Percentiles rank a stretch among this genome's conserved stretches.
These are phyloP conservation scores for Benitochromis conjunctus DNA, from an alignment of 2,113 vertebrate genomes.

Conservation along the genomic window DNA sequence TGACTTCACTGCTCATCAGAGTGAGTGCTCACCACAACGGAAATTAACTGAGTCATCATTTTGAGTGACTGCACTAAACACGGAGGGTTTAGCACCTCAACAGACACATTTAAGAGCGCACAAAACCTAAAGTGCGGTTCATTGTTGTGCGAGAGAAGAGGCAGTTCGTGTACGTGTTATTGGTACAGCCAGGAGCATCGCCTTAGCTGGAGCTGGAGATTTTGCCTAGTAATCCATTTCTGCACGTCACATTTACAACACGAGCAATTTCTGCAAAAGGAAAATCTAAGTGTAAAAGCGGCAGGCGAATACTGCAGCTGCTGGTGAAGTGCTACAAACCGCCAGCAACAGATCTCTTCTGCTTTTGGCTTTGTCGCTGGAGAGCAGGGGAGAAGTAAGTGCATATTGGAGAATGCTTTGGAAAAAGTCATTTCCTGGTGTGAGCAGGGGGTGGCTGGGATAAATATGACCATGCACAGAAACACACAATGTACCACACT, in stretches of 20 bases:
- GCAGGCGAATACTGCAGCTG: not conserved
- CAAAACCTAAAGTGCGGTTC: not conserved
- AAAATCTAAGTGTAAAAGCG: not conserved
- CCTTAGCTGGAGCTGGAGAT: not conserved
- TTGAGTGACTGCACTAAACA: conserved; percentile 17
- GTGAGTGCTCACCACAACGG: conserved; percentile 60
- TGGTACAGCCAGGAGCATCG: not conserved
- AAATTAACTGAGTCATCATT: conserved; percentile 70
- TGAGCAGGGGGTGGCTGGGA: conserved; percentile 14
- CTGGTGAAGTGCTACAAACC: not conserved
- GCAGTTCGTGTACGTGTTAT: not conserved
- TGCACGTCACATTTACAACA: not conserved
- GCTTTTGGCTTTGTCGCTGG: conserved; percentile 12
- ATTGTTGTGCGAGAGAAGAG: not conserved
- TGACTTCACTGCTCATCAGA: conserved; percentile 34
- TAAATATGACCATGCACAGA: not conserved
- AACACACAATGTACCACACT: not conserved
- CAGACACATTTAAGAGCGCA: not conserved
- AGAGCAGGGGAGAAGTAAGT: conserved; percentile 17
- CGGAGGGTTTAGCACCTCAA: conserved; percentile 17
- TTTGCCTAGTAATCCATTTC: not conserved
- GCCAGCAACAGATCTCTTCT: conserved; percentile 1
- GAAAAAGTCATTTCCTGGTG: conserved; percentile 60
- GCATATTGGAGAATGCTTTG: conserved; percentile 26
- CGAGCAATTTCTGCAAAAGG: not conserved